Evolutionary conservation across 2,113 vertebrate genomes (phyloP).

Genomic region (Ia io): DNA sequence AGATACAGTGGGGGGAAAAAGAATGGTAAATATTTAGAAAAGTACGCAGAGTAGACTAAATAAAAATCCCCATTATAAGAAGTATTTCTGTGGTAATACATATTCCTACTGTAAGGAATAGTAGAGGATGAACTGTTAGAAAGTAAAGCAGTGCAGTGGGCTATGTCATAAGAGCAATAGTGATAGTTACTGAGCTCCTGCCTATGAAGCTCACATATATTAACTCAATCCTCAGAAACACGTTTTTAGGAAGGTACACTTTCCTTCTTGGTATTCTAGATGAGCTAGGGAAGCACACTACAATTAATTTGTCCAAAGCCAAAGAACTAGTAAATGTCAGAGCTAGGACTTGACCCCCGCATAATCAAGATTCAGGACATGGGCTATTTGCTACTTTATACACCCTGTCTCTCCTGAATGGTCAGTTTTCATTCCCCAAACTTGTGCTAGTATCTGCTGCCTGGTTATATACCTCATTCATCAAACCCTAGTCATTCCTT

Average conservation of each 20-base stretch:
- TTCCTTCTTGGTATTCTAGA: not conserved
- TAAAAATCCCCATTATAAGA: not conserved
- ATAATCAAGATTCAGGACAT: not conserved
- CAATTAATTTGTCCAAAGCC: not conserved
- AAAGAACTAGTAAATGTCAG: not conserved
- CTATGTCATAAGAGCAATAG: not conserved
- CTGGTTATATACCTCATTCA: not conserved
- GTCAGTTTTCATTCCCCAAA: not conserved
- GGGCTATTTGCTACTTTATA: not conserved
- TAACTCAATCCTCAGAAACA: not conserved
- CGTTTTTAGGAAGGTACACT: not conserved
- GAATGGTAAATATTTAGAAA: not conserved
- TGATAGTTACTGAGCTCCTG: not conserved
- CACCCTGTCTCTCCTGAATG: fast-evolving
- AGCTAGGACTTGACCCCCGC: not conserved
- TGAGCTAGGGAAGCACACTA: not conserved
- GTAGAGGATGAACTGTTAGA: not conserved
- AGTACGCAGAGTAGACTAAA: not conserved
- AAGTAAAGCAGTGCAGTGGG: not conserved
- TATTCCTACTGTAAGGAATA: not conserved
- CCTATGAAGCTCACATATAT: not conserved
- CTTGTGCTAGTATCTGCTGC: not conserved
- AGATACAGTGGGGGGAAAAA: not conserved
- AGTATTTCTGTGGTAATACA: not conserved
- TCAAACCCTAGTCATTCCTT: not conserved